Evolutionary conservation across 2,888 invertebrate genomes (phyloP).

Genomic region (Ornithoptera alexandrae): DNA sequence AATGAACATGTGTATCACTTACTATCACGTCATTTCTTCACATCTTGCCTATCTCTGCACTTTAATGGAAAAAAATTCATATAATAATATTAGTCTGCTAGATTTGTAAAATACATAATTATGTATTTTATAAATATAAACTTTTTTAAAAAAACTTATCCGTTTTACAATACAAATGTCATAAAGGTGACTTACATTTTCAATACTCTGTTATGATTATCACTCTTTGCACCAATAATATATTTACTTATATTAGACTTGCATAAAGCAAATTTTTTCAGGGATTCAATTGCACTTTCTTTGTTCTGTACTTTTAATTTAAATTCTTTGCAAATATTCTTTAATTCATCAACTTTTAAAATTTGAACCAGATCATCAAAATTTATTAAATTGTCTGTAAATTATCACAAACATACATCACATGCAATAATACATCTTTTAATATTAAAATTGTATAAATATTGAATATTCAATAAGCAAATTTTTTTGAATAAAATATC

Average conservation of each 20-base stretch:
- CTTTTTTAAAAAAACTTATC: too few relatives aligned
- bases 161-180: not conserved
- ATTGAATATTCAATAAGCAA: too few relatives aligned
- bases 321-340: conserved; percentile 57
- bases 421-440: too few relatives aligned
- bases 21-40: too few relatives aligned
- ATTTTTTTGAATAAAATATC: too few relatives aligned
- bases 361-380: conserved; percentile 47
- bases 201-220: conserved; percentile 50
- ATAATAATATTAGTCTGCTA: too few relatives aligned
- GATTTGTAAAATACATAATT: not conserved
- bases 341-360: conserved; percentile 53
- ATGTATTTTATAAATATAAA: not conserved
- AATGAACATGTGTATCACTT: too few relatives aligned
- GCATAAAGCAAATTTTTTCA: conserved; percentile 44
- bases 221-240: conserved; percentile 40
- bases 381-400: not conserved
- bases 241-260: conserved; percentile 49
- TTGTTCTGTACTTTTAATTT: conserved; percentile 55
- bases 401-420: not conserved
- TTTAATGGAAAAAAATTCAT: too few relatives aligned
- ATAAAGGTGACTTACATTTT: conserved; percentile 48
- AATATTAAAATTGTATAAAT: too few relatives aligned
- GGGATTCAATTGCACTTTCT: conserved; percentile 45
- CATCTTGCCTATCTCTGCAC: too few relatives aligned